Evolutionary conservation across 2,888 invertebrate genomes (phyloP).

Genomic region (Amblyjoppa proteus): DNA sequence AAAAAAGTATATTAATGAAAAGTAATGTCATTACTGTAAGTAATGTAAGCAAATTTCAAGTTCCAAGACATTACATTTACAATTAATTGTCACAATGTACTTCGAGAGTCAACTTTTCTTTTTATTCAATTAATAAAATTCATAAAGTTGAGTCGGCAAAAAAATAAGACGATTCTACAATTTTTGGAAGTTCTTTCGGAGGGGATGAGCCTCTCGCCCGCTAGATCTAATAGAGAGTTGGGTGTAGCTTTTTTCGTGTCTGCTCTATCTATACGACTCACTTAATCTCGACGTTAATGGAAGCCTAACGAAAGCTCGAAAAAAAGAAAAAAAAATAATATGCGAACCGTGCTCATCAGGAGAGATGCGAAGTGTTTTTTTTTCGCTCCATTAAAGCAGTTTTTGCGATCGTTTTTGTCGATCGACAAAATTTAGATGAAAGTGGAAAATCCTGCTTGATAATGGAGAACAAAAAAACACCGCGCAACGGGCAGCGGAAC

Average conservation of each 20-base stretch:
- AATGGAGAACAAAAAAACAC: conserved; percentile 51
- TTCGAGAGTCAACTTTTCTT: too few species aligned
- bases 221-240: conserved; percentile 79
- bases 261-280: conserved; percentile 75
- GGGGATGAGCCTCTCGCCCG: background rate
- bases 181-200: background rate
- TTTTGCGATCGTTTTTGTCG: background rate
- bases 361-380: conserved; percentile 74
- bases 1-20: too few species aligned
- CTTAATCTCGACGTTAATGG: conserved; percentile 77
- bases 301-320: conserved; percentile 70
- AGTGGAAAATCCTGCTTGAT: conserved; percentile 11
- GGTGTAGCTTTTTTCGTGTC: conserved; percentile 80
- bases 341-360: conserved; percentile 38
- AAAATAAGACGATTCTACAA: background rate
- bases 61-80: too few species aligned
- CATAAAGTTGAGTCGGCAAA: background rate
- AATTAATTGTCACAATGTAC: too few species aligned
- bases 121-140: background rate
- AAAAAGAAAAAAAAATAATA: conserved; percentile 27
- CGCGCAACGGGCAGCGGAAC: conserved; percentile 15
- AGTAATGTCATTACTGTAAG: too few species aligned
- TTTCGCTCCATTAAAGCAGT: conserved; percentile 42
- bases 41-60: background rate
- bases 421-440: background rate